Base-by-base conservation (phyloP, 1,140 invertebrate genomes). In the Micrasema longulum region DNA sequence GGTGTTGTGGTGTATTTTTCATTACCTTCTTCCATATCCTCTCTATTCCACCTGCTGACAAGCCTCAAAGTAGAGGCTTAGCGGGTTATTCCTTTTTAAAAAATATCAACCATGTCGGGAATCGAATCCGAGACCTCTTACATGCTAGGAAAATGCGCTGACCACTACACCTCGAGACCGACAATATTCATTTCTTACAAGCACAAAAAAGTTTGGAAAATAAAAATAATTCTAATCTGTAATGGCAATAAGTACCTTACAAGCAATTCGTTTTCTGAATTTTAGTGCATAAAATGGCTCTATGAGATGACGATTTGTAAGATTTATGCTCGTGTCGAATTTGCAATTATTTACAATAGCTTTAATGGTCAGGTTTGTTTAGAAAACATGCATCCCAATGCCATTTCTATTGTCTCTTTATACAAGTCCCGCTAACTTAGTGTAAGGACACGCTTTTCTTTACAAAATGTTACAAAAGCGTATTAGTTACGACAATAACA, bases 341-440 rank as follows among this genome's bases (percentile, higher is more conserved):
- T 22, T 10, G 16, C 65, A 68, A 53, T 68, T 68, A 53, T 14
- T 50, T 43, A 53, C 48, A 68, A 68, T 55, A 20, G 35, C 47
- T 64, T 66, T 68, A 68, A 68, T 68, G 65, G 65, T 57, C 50
- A 43, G 26, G 65, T 68, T 68, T 68, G 50, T 68, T 68, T 68
- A 43, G 48, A 36, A 68, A 52, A 41, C 36, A 50, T 66, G 20
- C 48, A 43, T 16, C 65, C 48, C 65, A 68, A 43, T 68, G 63
- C 63, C 63, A 66, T 66, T 66, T 50, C 20, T 31, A 50, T 66
- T 66, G 43, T 66, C 47, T 36, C 45, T 66, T 35, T 66, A 48
- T 48, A 31, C 55, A 38, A 36, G 55, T 38, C 35, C 55, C 55
- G 55, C 55, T 60, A 38, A 60, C 55, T 18, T 41, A 35, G 55